Evolutionary conservation across 1,140 invertebrate genomes (phyloP).

Genomic region (Pomacea maculata): DNA sequence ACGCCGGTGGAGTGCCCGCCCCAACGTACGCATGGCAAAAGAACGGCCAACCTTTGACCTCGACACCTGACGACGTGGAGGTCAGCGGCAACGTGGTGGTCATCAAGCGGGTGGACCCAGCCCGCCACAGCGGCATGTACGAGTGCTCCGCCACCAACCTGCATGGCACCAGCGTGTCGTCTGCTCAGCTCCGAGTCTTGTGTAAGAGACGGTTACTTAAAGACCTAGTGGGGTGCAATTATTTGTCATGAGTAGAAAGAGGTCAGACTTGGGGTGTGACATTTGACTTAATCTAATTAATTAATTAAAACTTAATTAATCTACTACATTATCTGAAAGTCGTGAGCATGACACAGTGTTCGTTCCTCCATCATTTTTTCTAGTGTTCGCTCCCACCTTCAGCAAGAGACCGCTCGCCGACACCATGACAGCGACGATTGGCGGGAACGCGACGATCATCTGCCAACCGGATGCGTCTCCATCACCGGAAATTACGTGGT

Average conservation of each 20-base stretch:
- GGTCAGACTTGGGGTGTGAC: too few species aligned
- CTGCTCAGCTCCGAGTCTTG: constrained; percentile 84
- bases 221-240: too few species aligned
- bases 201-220: constrained; percentile 32
- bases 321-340: too few species aligned
- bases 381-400: constrained; percentile 87
- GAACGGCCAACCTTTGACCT: constrained; percentile 71
- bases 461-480: constrained; percentile 96
- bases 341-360: too few species aligned
- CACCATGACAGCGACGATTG: constrained; percentile 89
- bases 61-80: constrained; percentile 65
- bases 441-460: constrained; percentile 88
- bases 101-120: constrained; percentile 32
- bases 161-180: constrained; percentile 84
- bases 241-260: too few species aligned
- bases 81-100: constrained; percentile 40
- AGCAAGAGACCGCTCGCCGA: constrained; percentile 87
- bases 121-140: constrained; percentile 90
- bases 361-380: constrained; percentile 12
- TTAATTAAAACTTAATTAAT: too few species aligned
- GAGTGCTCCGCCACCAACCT: constrained; percentile 92
- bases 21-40: constrained; percentile 93
- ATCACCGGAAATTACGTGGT: constrained; percentile 79
- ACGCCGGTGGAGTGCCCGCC: constrained; percentile 93
- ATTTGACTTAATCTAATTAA: too few species aligned